A percentile compares a stretch with the other conserved stretches of the same genome.
Evolutionary conservation across 2,113 vertebrate genomes (phyloP).

Genomic region (Psilopogon haemacephalus): DNA sequence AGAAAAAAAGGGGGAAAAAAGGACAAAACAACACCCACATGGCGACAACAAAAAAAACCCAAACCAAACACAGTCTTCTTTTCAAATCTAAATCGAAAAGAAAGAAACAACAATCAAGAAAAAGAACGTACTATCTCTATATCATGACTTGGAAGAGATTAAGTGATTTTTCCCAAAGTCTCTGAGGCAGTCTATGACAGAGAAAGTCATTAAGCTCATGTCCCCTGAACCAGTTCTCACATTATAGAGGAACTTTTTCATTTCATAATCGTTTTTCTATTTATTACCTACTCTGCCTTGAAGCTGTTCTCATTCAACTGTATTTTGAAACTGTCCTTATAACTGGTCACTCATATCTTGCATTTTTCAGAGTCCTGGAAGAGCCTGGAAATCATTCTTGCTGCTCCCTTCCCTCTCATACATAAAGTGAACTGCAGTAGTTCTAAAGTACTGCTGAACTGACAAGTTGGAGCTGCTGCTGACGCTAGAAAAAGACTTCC

Average conservation of each 20-base stretch:
- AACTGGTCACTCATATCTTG: conserved; percentile 20
- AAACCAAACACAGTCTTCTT: accelerated
- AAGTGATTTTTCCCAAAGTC: conserved; percentile 34
- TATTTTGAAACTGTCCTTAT: conserved; percentile 29
- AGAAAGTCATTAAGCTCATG: conserved; percentile 21
- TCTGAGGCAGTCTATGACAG: conserved; percentile 33
- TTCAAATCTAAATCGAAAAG: neutral
- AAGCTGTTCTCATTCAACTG: neutral
- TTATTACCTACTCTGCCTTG: conserved; percentile 43
- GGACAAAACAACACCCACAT: no score
- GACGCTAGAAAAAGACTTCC: conserved; percentile 71
- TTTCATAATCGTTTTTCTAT: conserved; percentile 50
- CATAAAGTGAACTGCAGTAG: conserved; percentile 56
- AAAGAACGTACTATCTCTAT: neutral
- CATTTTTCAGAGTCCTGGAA: conserved; percentile 46
- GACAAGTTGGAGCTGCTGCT: conserved; percentile 72
- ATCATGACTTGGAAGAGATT: conserved; percentile 11
- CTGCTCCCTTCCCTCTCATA: conserved; percentile 36
- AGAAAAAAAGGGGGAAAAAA: neutral
- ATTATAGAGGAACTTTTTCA: conserved; percentile 23
- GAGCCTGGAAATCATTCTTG: conserved; percentile 31
- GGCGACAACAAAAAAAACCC: no score
- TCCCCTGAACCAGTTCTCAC: conserved; percentile 2
- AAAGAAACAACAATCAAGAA: neutral
- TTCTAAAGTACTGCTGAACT: conserved; percentile 72